Evolutionary conservation across 1,140 invertebrate species (phyloP), one percentile per base, ranked within the genome.

Genomic region (Drosophila sulfurigaster): DNA sequence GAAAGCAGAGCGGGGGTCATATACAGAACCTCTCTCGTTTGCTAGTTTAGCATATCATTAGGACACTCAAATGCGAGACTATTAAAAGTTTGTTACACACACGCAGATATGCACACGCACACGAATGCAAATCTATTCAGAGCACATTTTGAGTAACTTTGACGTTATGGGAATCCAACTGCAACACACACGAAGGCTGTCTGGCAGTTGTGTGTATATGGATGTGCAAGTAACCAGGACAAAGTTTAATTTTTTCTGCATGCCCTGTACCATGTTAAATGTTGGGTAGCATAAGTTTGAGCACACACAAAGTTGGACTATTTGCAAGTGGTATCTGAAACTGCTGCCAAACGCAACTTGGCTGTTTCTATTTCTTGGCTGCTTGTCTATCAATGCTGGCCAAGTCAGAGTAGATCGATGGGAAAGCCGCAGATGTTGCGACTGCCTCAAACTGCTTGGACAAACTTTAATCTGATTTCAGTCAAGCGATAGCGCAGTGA

Each of bases 41-140:
- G 77, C 45, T 77, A 87, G 80, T 83, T 89, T 87, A 87, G 83
- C 83, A 89, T 87, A 87, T 89, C 85, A 87, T 87, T 87, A 83
- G 85, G 69, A 72, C 70, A 70, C 83, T 87, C 80, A 72, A 87
- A 89, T 87, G 80, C 74, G 77, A 75, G 85, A 89, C 83, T 89
- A 81, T 87, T 87, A 89, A 89, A 87, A 87, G 56, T 87, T 89
- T 88, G 45, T 49, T 25, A 8, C 67, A 71, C 60, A 73, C 43
- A 52, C 43, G 57, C 13, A 20, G 5, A 60, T 43, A 65, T n/a
- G 41, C 15, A n/a, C 16, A 70, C 16, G 43, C 25, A 86, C 67
- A 41, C 16, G 48, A 20, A 51, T 63, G 51, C 20, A 64, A 65
- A 66, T 71, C 52, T 54, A 75, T 75, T 64, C 54, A 62, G 32